phyloP scores from a whole-genome alignment of 2,797 vertebrate species.

The Gallinago solitaria region DNA sequence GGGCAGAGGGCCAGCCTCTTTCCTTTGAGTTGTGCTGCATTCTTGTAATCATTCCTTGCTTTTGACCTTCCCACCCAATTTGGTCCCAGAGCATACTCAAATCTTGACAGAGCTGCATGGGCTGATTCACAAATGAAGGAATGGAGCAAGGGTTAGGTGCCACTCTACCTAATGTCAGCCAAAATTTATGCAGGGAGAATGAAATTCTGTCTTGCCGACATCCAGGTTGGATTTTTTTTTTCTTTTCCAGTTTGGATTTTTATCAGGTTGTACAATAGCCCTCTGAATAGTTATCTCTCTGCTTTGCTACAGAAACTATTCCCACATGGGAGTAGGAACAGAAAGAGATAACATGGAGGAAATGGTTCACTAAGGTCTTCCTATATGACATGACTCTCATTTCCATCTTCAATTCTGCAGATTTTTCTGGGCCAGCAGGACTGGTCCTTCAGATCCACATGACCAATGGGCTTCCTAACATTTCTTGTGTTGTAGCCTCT shows the following conservation, averaged over 20 bases:
- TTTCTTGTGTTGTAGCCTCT: neutral
- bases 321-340: neutral
- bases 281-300: neutral
- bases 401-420: neutral
- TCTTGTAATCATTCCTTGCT: neutral
- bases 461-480: neutral
- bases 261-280: neutral
- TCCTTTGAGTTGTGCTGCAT: neutral
- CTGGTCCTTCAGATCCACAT: neutral
- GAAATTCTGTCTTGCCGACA: neutral
- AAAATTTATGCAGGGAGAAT: neutral
- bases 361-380: neutral
- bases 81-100: neutral
- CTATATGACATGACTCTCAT: neutral
- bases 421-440: neutral
- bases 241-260: neutral
- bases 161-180: neutral
- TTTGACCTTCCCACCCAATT: neutral
- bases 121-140: neutral
- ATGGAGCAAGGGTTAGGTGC: neutral
- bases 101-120: accelerated
- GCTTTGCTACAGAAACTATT: neutral
- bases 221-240: neutral
- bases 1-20: neutral
- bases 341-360: neutral